Percentiles rank a stretch among this genome's conserved stretches.
Conservation (phyloP, 2,113 vertebrate species). For the Syngnathoides biaculeatus region DNA sequence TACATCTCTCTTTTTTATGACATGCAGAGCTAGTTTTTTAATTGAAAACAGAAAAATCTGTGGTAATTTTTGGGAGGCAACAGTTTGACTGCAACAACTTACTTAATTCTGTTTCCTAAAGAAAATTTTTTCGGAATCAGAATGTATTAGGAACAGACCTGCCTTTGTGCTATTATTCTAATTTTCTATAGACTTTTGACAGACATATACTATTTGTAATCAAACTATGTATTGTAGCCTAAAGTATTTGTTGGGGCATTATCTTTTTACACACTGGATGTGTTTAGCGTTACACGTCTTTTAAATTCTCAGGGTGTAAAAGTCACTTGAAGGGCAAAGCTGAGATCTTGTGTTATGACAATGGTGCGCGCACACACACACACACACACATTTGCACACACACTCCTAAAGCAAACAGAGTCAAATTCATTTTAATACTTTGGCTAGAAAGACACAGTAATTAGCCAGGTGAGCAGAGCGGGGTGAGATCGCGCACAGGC, state of each 20-base stretch:
- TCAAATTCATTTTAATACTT: constrained; percentile 48
- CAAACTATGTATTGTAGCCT: neutral
- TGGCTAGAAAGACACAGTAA: constrained; percentile 63
- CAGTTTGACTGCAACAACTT: too few relatives aligned
- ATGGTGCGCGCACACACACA: constrained; percentile 29
- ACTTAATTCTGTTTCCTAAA: too few relatives aligned
- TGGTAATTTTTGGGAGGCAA: too few relatives aligned
- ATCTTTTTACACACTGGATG: neutral
- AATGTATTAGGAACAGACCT: too few relatives aligned
- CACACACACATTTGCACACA: neutral
- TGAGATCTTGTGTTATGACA: constrained; percentile 37
- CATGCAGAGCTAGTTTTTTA: too few relatives aligned
- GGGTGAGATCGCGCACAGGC: constrained; percentile 61
- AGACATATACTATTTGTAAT: neutral
- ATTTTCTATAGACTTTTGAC: neutral
- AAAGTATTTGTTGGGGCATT: neutral
- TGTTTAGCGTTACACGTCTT: constrained; percentile 1
- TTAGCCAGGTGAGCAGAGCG: constrained; percentile 65
- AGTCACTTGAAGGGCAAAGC: constrained; percentile 55
- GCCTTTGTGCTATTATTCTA: neutral
- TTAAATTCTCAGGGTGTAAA: constrained; percentile 10
- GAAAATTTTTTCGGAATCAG: too few relatives aligned
- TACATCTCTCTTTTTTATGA: too few relatives aligned
- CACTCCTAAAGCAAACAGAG: constrained; percentile 38
- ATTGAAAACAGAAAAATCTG: too few relatives aligned